Evolutionary conservation across 2,888 invertebrate species (phyloP).

Genomic region (Doris montereyensis): DNA sequence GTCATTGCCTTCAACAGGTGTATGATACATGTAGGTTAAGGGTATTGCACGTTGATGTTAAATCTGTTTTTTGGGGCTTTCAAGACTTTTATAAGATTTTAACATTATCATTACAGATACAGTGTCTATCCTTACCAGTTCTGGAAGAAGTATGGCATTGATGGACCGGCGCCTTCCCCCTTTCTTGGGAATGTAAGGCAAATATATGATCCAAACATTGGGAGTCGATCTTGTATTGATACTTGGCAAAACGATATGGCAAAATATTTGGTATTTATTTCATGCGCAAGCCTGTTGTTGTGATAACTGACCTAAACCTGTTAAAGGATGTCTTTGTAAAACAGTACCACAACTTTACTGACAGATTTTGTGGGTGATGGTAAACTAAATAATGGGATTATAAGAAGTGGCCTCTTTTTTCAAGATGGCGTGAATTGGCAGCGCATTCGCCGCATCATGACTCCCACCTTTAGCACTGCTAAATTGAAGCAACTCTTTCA

Average conservation of each 20-base stretch:
- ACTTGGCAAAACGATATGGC: conserved; percentile 30
- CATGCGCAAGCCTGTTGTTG: conserved; percentile 31
- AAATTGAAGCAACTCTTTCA: conserved; percentile 32
- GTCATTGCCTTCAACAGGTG: too few species aligned
- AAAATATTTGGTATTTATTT: conserved; percentile 27
- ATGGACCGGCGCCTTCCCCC: conserved; percentile 31
- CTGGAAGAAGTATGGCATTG: conserved; percentile 27
- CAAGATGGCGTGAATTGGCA: conserved; percentile 26
- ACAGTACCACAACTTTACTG: conserved; percentile 26
- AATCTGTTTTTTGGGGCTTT: not conserved
- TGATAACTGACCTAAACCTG: conserved; percentile 29
- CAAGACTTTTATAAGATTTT: not conserved
- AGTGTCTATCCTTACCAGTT: conserved; percentile 15
- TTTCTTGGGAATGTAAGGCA: conserved; percentile 33
- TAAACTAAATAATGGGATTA: conserved; percentile 15
- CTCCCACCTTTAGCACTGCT: conserved; percentile 41
- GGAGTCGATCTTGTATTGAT: not conserved
- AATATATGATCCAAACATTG: conserved; percentile 22
- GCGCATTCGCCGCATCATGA: conserved; percentile 37
- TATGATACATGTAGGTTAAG: too few species aligned
- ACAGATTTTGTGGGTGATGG: conserved; percentile 37
- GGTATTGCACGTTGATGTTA: too few species aligned
- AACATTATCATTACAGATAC: conserved; percentile 26
- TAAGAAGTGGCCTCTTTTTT: conserved; percentile 37
- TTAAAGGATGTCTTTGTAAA: conserved; percentile 39